Evolutionary conservation across 2,797 vertebrate species (phyloP).

Genomic region (Acropternis orthonyx): DNA sequence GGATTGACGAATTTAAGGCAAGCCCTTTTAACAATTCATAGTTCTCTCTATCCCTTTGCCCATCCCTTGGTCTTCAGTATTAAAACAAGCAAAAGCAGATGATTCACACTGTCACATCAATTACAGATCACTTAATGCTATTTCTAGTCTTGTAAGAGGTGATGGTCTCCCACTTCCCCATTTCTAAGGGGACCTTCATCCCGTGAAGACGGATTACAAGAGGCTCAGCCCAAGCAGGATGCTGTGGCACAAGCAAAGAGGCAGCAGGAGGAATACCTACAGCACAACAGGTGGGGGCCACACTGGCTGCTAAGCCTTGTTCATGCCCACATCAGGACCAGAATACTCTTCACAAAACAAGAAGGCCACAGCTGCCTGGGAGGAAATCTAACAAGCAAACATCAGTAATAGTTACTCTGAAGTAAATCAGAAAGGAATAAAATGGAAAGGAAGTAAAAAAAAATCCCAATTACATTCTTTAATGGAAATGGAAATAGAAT

Average conservation of each 20-base stretch:
- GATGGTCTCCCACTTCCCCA: not conserved
- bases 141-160: not conserved
- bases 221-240: not conserved
- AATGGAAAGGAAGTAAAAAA: not conserved
- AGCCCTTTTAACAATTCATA: not conserved
- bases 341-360: not conserved
- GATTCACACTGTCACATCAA: not conserved
- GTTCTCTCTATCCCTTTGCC: not conserved
- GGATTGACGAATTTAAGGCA: conserved; percentile 43
- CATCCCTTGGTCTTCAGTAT: not conserved
- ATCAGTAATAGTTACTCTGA: not conserved
- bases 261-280: not conserved
- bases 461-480: not conserved
- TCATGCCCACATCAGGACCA: rapidly evolving
- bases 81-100: not conserved
- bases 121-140: not conserved
- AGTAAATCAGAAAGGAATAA: not conserved
- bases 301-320: rapidly evolving
- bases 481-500: not conserved
- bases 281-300: not conserved
- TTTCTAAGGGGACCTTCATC: not conserved
- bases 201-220: not conserved
- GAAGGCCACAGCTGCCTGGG: not conserved
- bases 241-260: not conserved
- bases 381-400: not conserved